Conservation (phyloP, 2,797 vertebrate species). For the Heteromormyrus szaboi region DNA sequence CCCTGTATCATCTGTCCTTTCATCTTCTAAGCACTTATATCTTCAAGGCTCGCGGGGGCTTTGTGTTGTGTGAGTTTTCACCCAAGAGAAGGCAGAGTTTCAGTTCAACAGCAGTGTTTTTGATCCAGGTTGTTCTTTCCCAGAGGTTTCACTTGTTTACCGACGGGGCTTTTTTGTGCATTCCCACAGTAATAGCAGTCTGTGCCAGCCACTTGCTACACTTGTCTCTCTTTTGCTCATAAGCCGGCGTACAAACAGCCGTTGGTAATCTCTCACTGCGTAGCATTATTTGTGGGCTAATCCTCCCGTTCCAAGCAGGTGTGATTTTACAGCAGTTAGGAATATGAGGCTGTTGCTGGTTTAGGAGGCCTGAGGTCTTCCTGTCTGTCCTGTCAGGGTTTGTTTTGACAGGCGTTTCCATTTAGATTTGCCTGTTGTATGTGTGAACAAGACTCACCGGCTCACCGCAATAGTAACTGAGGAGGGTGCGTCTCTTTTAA, state of each 20-base stretch:
- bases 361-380: background rate
- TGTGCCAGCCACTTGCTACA: background rate
- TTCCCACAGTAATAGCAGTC: background rate
- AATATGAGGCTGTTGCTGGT: background rate
- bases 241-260: background rate
- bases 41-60: background rate
- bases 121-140: background rate
- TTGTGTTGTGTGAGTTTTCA: background rate
- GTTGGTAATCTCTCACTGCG: background rate
- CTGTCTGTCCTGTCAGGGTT: background rate
- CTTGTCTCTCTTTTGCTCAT: background rate
- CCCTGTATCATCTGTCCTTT: background rate
- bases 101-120: background rate
- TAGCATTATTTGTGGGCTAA: background rate
- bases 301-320: background rate
- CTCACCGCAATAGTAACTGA: background rate
- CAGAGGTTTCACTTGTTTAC: background rate
- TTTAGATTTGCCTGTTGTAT: background rate
- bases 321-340: background rate
- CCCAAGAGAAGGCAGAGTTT: background rate
- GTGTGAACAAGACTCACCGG: background rate
- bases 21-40: background rate
- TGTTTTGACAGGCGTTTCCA: background rate
- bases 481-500: background rate
- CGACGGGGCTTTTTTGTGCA: background rate